Evolutionary conservation across 30 jellyfish, hydroid and myxozoan species (phyloP).

Genomic region (Rhopilema esculentum): DNA sequence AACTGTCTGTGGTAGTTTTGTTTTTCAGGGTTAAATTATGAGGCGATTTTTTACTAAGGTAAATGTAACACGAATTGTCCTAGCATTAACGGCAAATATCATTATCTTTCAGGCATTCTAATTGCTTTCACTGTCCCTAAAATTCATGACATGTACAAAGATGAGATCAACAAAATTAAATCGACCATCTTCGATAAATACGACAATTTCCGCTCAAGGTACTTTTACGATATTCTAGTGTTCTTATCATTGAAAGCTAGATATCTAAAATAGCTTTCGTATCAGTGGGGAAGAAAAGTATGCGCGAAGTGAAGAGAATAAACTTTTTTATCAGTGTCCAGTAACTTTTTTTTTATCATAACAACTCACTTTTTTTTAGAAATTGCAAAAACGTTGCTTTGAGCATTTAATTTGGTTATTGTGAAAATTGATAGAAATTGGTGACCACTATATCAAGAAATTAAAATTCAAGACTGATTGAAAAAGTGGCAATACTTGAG

Average conservation of each 20-base stretch:
- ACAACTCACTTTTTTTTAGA: not conserved
- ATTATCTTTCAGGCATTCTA: constrained; percentile 28
- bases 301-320: not conserved
- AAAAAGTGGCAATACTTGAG: too few species aligned
- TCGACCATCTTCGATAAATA: constrained; percentile 15
- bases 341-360: not conserved
- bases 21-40: too few species aligned
- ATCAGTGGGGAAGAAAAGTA: not conserved
- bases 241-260: not conserved
- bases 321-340: too few species aligned
- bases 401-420: too few species aligned
- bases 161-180: constrained; percentile 34
- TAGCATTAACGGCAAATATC: not conserved
- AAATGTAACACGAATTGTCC: too few species aligned
- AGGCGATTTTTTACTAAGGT: too few species aligned
- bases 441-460: too few species aligned
- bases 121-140: constrained; percentile 68
- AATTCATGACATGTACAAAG: constrained; percentile 39
- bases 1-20: too few species aligned
- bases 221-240: not conserved
- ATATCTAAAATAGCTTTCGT: not conserved
- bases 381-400: too few species aligned
- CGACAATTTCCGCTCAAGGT: constrained; percentile 56
- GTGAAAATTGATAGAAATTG: too few species aligned
- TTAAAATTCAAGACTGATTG: too few species aligned